Base-by-base conservation (phyloP, 2,888 invertebrate genomes). In the Melieria crassipennis region DNA sequence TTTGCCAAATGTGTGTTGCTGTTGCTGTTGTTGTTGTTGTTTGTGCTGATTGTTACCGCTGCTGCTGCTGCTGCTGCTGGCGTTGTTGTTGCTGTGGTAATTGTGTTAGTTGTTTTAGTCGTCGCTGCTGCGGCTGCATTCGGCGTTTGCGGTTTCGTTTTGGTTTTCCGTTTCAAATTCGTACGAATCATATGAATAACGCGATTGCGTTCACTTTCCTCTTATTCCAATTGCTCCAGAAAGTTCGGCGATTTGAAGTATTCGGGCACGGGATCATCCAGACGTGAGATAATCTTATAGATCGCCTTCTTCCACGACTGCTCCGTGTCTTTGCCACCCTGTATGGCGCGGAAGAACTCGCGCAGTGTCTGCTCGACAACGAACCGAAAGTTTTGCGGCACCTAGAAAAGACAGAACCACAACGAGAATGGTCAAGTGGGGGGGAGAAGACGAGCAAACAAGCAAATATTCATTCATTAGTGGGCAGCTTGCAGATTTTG, bases 241-340 rank as follows among this genome's bases (percentile, higher is more conserved):
- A 99, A 99, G 90, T 98, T 98, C 80, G 98, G 97, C 84, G 97
- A 96, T 89, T 99, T 99, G 92, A 99, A 99, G 90, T 97, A 99
- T 87, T 99, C 99, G 80, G 99, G 99, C 83, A 99, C 96, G 77
- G 95, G 94, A 88, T 99, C 99, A 89, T 99, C 99, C 89, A 99
- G 91, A 87, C 99, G 93, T 83, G 98, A 98, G 88, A 99, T 99
- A 84, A 99, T 94, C 89, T 99, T 99, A 91, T 99, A 99, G 89
- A 99, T 99, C 84, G 98, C 94, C 88, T 99, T 99, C 90, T 99
- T 99, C 99, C 99, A 99, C 85, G 98, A 98, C 88, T 98, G 99
- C 87, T 99, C 99, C 74, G 93, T 90, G 89, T 99, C 99, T 88
- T 98, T 97, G 79, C 96, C 97, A 83, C 94, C 92, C 87, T 95